These are phyloP conservation scores for Peucedramus taeniatus DNA, from an alignment of 2,113 vertebrate genomes.

Conservation along the genomic window DNA sequence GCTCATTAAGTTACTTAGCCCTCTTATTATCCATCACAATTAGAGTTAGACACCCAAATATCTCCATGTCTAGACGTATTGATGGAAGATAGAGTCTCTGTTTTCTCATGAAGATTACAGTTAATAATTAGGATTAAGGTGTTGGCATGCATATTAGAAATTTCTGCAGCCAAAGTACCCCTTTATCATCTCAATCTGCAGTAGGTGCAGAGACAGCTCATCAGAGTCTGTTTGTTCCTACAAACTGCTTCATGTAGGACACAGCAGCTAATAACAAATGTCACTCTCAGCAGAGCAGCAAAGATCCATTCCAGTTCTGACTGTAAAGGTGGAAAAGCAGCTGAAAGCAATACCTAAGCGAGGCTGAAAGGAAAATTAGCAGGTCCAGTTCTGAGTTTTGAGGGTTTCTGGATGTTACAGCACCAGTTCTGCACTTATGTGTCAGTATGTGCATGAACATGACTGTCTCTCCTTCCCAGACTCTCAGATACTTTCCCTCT, in stretches of 20 bases:
- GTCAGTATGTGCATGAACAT: background rate
- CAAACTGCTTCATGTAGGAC: background rate
- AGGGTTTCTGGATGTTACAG: background rate
- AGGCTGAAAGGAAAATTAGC: background rate
- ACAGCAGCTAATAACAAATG: background rate
- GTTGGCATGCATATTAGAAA: background rate
- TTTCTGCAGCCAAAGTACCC: background rate
- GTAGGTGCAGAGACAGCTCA: background rate
- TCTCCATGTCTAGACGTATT: conserved; percentile 2
- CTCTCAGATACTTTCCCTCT: background rate
- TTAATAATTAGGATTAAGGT: conserved; percentile 24
- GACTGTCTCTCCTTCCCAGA: background rate
- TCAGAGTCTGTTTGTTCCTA: background rate
- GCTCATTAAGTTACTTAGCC: background rate
- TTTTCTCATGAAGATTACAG: background rate
- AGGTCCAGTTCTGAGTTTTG: background rate
- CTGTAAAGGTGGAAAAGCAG: background rate
- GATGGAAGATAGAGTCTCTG: background rate
- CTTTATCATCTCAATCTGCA: background rate
- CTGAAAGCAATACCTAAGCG: background rate
- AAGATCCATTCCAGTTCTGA: background rate
- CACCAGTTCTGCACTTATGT: background rate
- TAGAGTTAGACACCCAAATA: background rate
- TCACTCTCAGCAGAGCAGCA: background rate
- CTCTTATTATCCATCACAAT: background rate